Evolutionary conservation across 1,140 invertebrate genomes (phyloP).

Genomic region (Drosophila saltans): DNA sequence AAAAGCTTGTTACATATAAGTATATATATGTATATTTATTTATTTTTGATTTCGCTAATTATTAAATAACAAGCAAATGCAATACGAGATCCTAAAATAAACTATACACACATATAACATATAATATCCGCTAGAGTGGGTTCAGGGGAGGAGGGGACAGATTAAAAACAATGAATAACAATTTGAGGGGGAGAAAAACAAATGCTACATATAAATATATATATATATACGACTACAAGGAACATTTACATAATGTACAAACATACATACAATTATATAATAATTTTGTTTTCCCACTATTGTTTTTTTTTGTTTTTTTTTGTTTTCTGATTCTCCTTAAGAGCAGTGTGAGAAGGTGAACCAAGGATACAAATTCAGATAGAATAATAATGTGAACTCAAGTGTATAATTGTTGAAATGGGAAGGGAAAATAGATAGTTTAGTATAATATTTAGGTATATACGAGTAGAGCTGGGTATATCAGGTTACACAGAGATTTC

Average conservation of each 20-base stretch:
- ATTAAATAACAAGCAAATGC: constrained; percentile 79
- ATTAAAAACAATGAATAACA: constrained; percentile 29
- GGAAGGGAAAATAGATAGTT: constrained; percentile 28
- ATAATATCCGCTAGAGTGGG: constrained; percentile 23
- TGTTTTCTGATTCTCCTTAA: background rate
- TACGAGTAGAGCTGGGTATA: constrained; percentile 27
- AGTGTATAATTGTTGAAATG: background rate
- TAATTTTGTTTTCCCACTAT: constrained; percentile 18
- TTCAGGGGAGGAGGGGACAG: background rate
- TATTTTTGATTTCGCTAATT: constrained; percentile 68
- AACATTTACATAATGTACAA: constrained; percentile 82
- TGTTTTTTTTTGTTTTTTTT: background rate
- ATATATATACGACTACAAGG: constrained; percentile 60
- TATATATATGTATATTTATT: constrained; percentile 15
- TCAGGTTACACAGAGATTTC: constrained; percentile 91
- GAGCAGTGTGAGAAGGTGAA: background rate
- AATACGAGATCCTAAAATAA: constrained; percentile 58
- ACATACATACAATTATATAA: constrained; percentile 60
- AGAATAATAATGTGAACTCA: background rate
- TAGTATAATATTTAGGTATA: constrained; percentile 3
- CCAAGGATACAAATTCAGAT: background rate
- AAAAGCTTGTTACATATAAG: constrained; percentile 69
- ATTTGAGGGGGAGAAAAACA: constrained; percentile 21
- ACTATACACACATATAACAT: constrained; percentile 68
- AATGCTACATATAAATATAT: constrained; percentile 23